These are phyloP conservation scores for Eupleurogrammus muticus DNA, from an alignment of 2,797 vertebrate genomes.

Conservation along the genomic window DNA sequence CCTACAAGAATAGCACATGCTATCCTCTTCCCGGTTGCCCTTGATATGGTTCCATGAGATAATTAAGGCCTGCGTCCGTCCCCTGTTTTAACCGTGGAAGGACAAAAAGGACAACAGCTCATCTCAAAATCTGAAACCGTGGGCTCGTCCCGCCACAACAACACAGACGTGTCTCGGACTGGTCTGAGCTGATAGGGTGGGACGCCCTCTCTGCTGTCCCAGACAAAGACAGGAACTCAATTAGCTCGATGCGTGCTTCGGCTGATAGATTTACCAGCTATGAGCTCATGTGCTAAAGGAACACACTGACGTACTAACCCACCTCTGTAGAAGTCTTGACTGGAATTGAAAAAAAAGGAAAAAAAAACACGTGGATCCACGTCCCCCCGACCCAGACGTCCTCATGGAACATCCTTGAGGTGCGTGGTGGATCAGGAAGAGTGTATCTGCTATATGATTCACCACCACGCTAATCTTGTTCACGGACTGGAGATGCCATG, in stretches of 20 bases:
- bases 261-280: constrained; percentile 84
- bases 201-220: constrained; percentile 76
- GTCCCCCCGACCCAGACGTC: constrained; percentile 27
- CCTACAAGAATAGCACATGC: constrained; percentile 21
- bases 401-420: constrained; percentile 36
- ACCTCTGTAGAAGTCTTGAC: constrained; percentile 32
- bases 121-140: constrained; percentile 46
- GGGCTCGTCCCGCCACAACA: constrained; percentile 39
- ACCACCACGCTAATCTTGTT: constrained; percentile 36
- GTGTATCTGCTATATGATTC: constrained; percentile 29
- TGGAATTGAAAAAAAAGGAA: not conserved
- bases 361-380: constrained; percentile 33
- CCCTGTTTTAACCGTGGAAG: constrained; percentile 39
- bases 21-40: constrained; percentile 8
- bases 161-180: constrained; percentile 55
- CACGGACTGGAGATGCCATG: constrained; percentile 23
- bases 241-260: constrained; percentile 79
- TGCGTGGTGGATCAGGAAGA: constrained; percentile 15
- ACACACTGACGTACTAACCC: constrained; percentile 46
- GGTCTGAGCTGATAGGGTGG: constrained; percentile 54
- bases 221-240: constrained; percentile 86
- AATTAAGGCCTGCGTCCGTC: constrained; percentile 16
- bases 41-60: constrained; percentile 14
- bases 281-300: constrained; percentile 81
- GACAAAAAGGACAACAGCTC: constrained; percentile 66